These are phyloP conservation scores for Gymnocypris eckloni DNA, from an alignment of 2,797 vertebrate genomes.

Conservation along the genomic window DNA sequence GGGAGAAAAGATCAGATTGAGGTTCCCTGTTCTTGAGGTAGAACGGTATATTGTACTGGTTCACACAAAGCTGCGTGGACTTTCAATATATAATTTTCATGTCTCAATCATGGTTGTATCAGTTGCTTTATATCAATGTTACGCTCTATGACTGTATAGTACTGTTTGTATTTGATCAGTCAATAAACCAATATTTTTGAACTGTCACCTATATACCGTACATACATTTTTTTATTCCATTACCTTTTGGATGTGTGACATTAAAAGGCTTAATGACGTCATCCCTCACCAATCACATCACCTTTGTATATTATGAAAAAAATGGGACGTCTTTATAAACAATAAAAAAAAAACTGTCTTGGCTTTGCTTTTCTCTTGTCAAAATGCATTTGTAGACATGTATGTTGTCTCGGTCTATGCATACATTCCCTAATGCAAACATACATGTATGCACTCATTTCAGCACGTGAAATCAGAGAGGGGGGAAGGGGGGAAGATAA, in stretches of 20 bases:
- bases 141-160: not conserved
- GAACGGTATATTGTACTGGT: conserved; percentile 80
- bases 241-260: not conserved
- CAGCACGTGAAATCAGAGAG: not conserved
- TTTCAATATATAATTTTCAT: conserved; percentile 35
- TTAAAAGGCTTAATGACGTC: conserved; percentile 4
- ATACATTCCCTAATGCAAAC: conserved; percentile 64
- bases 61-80: conserved; percentile 40
- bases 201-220: conserved; percentile 7
- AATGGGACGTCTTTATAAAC: conserved; percentile 58
- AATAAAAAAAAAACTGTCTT: conserved; percentile 33
- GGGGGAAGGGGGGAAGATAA: not conserved
- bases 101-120: conserved; percentile 32
- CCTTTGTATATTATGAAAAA: conserved; percentile 24
- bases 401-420: conserved; percentile 73
- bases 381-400: conserved; percentile 83
- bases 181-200: not conserved
- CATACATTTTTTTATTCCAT: not conserved
- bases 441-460: conserved; percentile 58
- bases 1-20: conserved; percentile 94
- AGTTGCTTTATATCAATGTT: conserved; percentile 7
- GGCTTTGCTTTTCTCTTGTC: conserved; percentile 76
- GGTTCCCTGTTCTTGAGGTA: conserved; percentile 99
- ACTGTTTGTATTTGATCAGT: conserved; percentile 6
- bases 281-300: conserved; percentile 28